These are phyloP conservation scores for Tetrax tetrax DNA, from an alignment of 2,113 vertebrate genomes.

Conservation along the genomic window DNA sequence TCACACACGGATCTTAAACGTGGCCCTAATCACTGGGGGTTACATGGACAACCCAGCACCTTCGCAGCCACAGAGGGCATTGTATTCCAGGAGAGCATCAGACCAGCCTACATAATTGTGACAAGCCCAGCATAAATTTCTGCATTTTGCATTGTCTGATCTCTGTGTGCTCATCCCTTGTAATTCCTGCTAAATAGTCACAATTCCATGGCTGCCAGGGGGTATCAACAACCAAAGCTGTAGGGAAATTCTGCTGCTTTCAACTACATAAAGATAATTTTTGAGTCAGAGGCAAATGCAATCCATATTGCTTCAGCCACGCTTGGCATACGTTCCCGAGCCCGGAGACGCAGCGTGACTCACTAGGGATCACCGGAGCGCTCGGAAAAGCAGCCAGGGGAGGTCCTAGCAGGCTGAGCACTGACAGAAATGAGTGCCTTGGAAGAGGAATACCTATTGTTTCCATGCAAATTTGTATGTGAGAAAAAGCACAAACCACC, in stretches of 20 bases:
- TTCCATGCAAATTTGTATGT: not conserved
- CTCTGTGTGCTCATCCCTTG: not conserved
- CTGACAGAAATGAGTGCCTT: not conserved
- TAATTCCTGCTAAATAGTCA: not conserved
- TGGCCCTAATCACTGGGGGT: accelerated
- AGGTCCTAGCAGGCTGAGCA: not conserved
- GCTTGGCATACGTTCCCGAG: accelerated
- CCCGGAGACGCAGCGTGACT: not conserved
- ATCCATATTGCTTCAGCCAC: not conserved
- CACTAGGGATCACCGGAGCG: not conserved
- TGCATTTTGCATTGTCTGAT: not conserved
- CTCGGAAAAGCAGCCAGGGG: not conserved
- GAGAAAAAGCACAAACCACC: not conserved
- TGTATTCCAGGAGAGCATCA: not conserved
- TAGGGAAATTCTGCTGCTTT: not conserved
- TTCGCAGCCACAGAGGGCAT: not conserved
- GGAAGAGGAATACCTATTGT: not conserved
- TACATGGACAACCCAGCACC: not conserved
- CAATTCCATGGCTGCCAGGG: not conserved
- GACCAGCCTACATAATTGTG: not conserved
- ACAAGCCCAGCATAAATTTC: not conserved
- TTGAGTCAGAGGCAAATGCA: not conserved
- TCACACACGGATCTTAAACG: not conserved
- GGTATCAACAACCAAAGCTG: not conserved
- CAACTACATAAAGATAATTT: not conserved